Percentiles rank a stretch among this genome's conserved stretches.
Evolutionary conservation across 2,113 vertebrate species (phyloP).

Genomic region (Hippocampus comes): DNA sequence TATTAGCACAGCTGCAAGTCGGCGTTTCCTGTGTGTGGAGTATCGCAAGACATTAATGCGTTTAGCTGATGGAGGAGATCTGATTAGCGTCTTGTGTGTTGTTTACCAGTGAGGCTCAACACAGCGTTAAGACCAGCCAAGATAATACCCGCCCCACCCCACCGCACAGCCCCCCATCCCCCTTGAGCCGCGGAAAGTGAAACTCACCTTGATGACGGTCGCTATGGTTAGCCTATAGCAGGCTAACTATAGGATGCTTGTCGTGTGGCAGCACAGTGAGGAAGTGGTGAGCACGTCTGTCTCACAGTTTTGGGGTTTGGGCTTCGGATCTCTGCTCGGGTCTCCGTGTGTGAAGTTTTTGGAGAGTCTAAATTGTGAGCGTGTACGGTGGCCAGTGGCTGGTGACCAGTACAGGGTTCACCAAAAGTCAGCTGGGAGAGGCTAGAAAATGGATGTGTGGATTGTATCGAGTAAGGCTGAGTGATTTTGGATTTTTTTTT

Average conservation of each 20-base stretch:
- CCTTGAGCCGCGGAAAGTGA: constrained; percentile 53
- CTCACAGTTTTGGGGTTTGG: too few species aligned
- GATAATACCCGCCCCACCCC: constrained; percentile 37
- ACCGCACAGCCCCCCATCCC: neutral
- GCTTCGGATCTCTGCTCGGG: too few species aligned
- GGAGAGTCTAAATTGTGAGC: too few species aligned
- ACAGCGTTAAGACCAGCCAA: constrained; percentile 28
- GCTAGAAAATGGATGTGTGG: too few species aligned
- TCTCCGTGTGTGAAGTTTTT: too few species aligned
- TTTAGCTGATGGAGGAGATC: constrained; percentile 55
- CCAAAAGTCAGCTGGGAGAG: too few species aligned
- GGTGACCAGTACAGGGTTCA: too few species aligned
- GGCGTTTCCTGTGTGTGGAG: constrained; percentile 9
- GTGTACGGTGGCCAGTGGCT: too few species aligned
- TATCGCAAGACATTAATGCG: constrained; percentile 45
- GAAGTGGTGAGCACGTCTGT: neutral
- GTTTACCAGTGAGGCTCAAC: constrained; percentile 34
- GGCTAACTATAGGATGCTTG: constrained; percentile 17
- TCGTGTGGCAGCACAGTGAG: neutral
- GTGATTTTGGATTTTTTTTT: too few species aligned
- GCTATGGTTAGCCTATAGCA: constrained; percentile 34
- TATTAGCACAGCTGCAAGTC: constrained; percentile 7
- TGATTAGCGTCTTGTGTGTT: constrained; percentile 48
- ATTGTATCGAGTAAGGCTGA: too few species aligned
- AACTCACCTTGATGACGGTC: constrained; percentile 60